Conservation (phyloP, 2,797 vertebrate genomes). For the Pangasius krempfi region DNA sequence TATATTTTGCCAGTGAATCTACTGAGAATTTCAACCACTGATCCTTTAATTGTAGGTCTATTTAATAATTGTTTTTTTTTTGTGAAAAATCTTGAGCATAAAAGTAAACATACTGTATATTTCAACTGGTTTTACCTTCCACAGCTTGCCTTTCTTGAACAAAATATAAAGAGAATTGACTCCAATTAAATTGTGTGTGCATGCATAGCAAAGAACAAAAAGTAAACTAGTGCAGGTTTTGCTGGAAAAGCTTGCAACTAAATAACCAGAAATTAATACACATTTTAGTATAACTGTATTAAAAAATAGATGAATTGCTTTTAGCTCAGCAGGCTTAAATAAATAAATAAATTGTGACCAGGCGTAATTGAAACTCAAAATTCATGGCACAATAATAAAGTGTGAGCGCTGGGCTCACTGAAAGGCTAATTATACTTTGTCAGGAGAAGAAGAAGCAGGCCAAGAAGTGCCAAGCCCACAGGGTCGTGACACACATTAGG, state of each 20-base stretch:
- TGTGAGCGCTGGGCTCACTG: conserved; percentile 16
- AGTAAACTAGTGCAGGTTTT: neutral
- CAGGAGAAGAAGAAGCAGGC: conserved; percentile 31
- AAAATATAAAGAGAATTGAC: neutral
- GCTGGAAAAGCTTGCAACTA: neutral
- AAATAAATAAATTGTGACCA: conserved; percentile 9
- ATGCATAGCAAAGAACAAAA: neutral
- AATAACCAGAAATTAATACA: neutral
- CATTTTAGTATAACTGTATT: neutral
- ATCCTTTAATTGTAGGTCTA: too few relatives aligned
- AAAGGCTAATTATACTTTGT: conserved; percentile 48
- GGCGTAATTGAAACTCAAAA: conserved; percentile 44
- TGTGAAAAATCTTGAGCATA: too few relatives aligned
- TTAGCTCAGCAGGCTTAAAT: conserved; percentile 28
- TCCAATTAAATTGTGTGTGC: neutral
- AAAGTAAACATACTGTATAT: too few relatives aligned
- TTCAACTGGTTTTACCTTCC: too few relatives aligned
- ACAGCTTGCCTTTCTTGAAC: neutral
- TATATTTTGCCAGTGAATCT: neutral
- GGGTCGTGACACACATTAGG: conserved; percentile 32
- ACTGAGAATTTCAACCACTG: neutral
- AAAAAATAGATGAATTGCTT: conserved; percentile 11
- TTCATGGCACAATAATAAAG: conserved; percentile 46
- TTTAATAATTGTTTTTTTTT: too few relatives aligned
- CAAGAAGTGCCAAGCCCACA: conserved; percentile 37